Evolutionary conservation across 2,888 invertebrate species (phyloP).

Genomic region (Minunthozetes semirufus): DNA sequence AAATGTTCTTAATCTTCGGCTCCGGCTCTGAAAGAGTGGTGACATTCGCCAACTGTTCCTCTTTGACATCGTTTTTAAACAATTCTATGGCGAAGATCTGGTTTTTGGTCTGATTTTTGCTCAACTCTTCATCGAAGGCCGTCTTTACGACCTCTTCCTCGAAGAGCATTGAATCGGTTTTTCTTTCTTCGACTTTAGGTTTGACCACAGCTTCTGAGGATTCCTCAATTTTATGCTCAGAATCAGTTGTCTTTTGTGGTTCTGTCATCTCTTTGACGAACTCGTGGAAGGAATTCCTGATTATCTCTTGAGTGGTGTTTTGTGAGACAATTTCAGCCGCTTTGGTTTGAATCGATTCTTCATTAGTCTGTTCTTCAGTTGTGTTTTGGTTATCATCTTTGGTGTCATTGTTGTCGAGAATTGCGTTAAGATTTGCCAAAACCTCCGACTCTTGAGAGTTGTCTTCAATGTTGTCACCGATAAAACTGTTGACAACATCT

Average conservation of each 20-base stretch:
- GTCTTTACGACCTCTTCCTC: not conserved
- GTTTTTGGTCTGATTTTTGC: not conserved
- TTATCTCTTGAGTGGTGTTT: not conserved
- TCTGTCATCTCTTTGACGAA: not conserved
- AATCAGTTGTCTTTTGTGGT: not conserved
- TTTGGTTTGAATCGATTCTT: not conserved
- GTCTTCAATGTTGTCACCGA: not conserved
- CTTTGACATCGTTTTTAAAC: not conserved
- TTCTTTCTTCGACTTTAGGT: not conserved
- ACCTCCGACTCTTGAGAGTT: not conserved
- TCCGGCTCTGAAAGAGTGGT: not conserved
- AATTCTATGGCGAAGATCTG: not conserved
- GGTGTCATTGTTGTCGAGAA: not conserved
- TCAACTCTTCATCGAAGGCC: not conserved
- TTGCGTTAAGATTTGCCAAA: not conserved
- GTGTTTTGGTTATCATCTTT: not conserved
- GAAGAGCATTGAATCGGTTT: slow-evolving; percentile 3
- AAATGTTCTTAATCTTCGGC: not conserved
- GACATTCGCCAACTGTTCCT: not conserved
- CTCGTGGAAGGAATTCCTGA: not conserved
- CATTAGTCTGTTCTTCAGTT: not conserved
- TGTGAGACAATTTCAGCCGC: not conserved
- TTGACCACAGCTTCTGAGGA: not conserved
- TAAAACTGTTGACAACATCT: not conserved
- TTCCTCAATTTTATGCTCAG: not conserved